Evolutionary conservation across 2,113 vertebrate species (phyloP), one percentile per base, ranked within the genome.

Genomic region (Nerophis lumbriciformis): DNA sequence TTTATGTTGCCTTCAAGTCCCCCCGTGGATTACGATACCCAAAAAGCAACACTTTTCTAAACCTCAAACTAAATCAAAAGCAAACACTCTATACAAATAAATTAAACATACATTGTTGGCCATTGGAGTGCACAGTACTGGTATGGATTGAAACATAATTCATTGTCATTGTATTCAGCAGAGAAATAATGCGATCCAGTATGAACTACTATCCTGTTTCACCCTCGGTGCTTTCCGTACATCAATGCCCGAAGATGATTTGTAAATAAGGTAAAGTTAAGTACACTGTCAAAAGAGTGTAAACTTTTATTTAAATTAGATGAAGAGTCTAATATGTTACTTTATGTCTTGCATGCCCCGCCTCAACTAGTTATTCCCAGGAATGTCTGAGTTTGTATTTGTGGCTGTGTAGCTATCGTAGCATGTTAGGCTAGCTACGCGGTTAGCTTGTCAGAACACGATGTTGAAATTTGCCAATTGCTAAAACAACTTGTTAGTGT

Each of bases 1-100:
- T 62, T 86, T 85, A 82, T 65, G 78, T 47, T 83, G 56, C 72
- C 38, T 81, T 82, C 75, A 78, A 0, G 54, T 64, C 52, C 55
- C 57, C 1, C 8, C 36, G 28, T 54, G 73, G 62, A 73, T 69
- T 6, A 47, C 55, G 60, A 39, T 6, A 5, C 49, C 48, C 14
- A 1, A 21, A 53, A 49, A 14, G 21, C 15, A 51, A 13, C 15
- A 51, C 6, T 16, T 51, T 51, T 16, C 10, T 51, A 19, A 51
- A 51, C 5, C n/a, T 51, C n/a, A 6, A 14, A 15, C 6, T 55
- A 14, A 15, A 55, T 16, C 28, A 16, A 56, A 38, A 56, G 14
- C 1, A 2, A 54, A 37, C 10, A 45, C 12, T 6, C 42, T 2
- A 12, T 45, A 45, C 4, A 45, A 45, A 11, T 12, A 2, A 45